Evolutionary conservation across 2,797 vertebrate species (phyloP).

Genomic region (Poecilia picta): DNA sequence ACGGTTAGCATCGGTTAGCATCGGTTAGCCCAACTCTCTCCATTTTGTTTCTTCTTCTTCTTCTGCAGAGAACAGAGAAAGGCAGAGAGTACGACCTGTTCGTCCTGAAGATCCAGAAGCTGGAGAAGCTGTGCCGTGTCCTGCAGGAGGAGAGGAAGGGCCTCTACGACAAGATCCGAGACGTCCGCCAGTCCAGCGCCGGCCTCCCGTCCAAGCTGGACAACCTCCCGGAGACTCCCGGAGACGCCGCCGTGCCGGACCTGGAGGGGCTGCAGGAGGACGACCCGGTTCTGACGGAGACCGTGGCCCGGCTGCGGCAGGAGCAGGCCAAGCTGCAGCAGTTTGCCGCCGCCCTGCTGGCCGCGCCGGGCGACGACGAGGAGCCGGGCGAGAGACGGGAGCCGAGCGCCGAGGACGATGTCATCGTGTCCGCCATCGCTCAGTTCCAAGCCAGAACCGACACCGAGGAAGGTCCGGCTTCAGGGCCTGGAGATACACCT

Average conservation of each 20-base stretch:
- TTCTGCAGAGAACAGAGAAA: slow-evolving; percentile 90
- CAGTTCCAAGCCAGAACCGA: slow-evolving; percentile 43
- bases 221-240: neutral
- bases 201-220: slow-evolving; percentile 36
- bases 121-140: slow-evolving; percentile 91
- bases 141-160: slow-evolving; percentile 91
- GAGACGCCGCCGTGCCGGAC: neutral
- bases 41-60: neutral
- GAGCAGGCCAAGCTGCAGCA: slow-evolving; percentile 82
- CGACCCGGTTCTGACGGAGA: slow-evolving; percentile 63
- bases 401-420: slow-evolving; percentile 28
- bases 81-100: slow-evolving; percentile 91
- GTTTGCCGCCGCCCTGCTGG: slow-evolving; percentile 81
- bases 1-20: neutral
- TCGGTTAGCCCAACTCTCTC: neutral
- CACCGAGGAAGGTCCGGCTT: neutral
- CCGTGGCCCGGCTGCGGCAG: slow-evolving; percentile 65
- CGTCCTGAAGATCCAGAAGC: slow-evolving; percentile 88
- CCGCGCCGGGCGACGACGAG: slow-evolving; percentile 44
- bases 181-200: slow-evolving; percentile 76
- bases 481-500: slow-evolving; percentile 8
- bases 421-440: slow-evolving; percentile 34
- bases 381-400: slow-evolving; percentile 15
- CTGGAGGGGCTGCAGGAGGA: slow-evolving; percentile 31
- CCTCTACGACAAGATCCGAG: slow-evolving; percentile 92